phyloP scores from a whole-genome alignment of 2,888 invertebrate species.

The Lutraria lutraria region DNA sequence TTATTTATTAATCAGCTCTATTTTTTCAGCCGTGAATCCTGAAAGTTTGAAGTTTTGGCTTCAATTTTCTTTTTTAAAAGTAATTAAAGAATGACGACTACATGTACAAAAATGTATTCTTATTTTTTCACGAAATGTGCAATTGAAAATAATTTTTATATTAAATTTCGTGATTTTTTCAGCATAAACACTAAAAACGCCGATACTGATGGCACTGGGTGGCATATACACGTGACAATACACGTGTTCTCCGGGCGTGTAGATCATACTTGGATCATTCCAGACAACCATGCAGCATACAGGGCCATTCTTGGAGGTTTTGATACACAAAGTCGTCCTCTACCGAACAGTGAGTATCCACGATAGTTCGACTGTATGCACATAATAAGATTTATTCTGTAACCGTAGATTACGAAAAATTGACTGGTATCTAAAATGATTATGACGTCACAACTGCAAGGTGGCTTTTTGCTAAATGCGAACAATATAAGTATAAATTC shows the following conservation, averaged over 20 bases:
- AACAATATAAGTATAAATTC: too few species aligned
- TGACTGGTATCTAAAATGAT: not conserved
- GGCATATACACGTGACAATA: slow-evolving; percentile 55
- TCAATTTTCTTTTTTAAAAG: too few species aligned
- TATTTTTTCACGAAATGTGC: too few species aligned
- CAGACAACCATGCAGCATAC: slow-evolving; percentile 37
- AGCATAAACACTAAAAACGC: not conserved
- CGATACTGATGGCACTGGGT: not conserved
- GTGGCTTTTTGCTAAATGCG: too few species aligned
- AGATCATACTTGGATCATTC: slow-evolving; percentile 47
- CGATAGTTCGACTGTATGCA: not conserved
- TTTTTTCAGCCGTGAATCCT: too few species aligned
- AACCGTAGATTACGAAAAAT: not conserved
- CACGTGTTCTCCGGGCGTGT: slow-evolving; percentile 55
- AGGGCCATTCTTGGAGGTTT: slow-evolving; percentile 26
- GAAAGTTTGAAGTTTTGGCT: too few species aligned
- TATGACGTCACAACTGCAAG: not conserved
- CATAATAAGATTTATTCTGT: too few species aligned
- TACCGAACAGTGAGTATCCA: slow-evolving; percentile 44
- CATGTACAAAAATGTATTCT: too few species aligned
- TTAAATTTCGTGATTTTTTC: not conserved
- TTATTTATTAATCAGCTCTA: too few species aligned
- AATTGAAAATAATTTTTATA: too few species aligned
- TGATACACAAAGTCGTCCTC: not conserved
- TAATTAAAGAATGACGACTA: too few species aligned